Conservation (phyloP, 2,888 invertebrate genomes). For the Odiellus spinosus region DNA sequence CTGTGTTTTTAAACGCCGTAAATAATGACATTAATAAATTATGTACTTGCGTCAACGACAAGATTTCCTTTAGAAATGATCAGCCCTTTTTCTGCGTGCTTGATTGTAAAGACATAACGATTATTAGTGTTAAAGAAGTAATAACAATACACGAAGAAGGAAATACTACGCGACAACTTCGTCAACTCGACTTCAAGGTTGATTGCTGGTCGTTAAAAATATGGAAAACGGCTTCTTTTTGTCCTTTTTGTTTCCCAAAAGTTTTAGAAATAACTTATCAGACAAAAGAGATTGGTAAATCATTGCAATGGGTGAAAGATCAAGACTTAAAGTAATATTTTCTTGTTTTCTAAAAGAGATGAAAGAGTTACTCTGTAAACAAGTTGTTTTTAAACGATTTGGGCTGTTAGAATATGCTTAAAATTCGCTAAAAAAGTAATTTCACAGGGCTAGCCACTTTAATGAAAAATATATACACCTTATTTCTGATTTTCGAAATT, state of each 20-base stretch:
- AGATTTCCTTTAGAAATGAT: neutral
- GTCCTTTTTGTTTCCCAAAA: conserved; percentile 15
- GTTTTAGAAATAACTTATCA: conserved; percentile 21
- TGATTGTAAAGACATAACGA: conserved; percentile 10
- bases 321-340: conserved; percentile 8
- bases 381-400: too few species aligned
- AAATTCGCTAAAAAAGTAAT: too few species aligned
- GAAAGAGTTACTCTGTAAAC: too few species aligned
- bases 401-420: too few species aligned
- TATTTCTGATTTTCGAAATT: too few species aligned
- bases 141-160: neutral
- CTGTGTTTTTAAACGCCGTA: conserved; percentile 21
- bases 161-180: conserved; percentile 6
- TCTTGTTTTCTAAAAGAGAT: too few species aligned
- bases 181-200: conserved; percentile 15
- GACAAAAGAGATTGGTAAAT: conserved; percentile 14
- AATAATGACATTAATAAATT: conserved; percentile 14
- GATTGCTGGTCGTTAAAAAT: conserved; percentile 22
- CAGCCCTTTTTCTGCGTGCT: conserved; percentile 6
- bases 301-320: conserved; percentile 13
- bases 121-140: conserved; percentile 4
- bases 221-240: conserved; percentile 4
- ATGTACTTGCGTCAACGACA: conserved; percentile 9
- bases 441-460: too few species aligned
- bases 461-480: too few species aligned